A percentile compares a stretch with the other conserved stretches of the same genome.
Conservation (phyloP, 1,140 invertebrate genomes). For the Uloborus diversus region DNA sequence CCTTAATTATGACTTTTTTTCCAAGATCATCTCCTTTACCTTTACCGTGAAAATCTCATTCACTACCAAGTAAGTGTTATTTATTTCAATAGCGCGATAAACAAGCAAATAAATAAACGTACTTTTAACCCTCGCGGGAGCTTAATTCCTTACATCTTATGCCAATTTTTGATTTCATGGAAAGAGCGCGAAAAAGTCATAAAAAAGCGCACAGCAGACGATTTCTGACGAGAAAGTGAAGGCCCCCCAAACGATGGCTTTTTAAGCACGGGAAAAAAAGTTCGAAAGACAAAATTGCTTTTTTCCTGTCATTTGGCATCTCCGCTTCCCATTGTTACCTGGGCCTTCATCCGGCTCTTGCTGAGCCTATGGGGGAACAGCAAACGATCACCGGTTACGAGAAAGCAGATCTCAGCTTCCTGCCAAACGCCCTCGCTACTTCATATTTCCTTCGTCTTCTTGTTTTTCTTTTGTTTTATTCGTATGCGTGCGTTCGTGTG, state of each 20-base stretch:
- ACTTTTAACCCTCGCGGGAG: too few species aligned
- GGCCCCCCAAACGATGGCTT: background rate
- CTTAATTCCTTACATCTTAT: too few species aligned
- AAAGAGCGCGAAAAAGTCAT: too few species aligned
- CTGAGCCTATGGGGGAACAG: background rate
- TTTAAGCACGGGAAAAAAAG: slow-evolving; percentile 4
- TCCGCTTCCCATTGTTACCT: slow-evolving; percentile 47
- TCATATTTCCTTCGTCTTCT: background rate
- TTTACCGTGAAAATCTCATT: too few species aligned
- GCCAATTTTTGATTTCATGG: too few species aligned
- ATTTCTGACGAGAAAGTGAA: slow-evolving; percentile 2
- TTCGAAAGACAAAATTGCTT: slow-evolving; percentile 21
- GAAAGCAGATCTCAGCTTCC: slow-evolving; percentile 5
- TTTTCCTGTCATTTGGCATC: slow-evolving; percentile 51
- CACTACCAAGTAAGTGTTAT: too few species aligned
- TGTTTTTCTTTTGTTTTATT: slow-evolving; percentile 2
- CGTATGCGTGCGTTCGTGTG: background rate
- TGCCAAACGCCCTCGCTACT: background rate
- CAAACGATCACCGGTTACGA: background rate
- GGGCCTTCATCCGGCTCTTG: background rate
- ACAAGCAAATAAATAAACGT: too few species aligned
- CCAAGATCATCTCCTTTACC: too few species aligned
- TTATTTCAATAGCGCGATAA: too few species aligned
- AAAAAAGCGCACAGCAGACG: background rate
- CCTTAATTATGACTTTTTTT: too few species aligned